These are phyloP conservation scores for Drosophila bocqueti DNA, from an alignment of 1,140 invertebrate species.

Conservation along the genomic window DNA sequence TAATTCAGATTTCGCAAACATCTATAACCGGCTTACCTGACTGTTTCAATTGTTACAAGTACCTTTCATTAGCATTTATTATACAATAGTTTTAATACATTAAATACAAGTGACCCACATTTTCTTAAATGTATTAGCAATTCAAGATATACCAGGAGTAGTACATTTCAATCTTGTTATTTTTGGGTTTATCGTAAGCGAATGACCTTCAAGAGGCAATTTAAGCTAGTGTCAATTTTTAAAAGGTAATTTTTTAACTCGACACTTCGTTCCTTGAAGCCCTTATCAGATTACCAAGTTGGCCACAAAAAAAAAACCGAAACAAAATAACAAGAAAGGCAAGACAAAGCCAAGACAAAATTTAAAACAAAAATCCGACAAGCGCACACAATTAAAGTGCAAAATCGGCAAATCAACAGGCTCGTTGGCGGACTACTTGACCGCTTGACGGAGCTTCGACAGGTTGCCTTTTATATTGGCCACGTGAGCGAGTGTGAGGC, in stretches of 20 bases:
- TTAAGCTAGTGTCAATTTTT: neutral
- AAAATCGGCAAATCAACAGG: conserved; percentile 59
- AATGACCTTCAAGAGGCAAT: conserved; percentile 1
- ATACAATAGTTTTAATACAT: neutral
- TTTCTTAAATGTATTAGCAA: neutral
- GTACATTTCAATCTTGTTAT: neutral
- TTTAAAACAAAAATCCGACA: conserved; percentile 48
- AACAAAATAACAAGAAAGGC: conserved; percentile 25
- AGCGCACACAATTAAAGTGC: conserved; percentile 55
- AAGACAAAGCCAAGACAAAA: conserved; percentile 16
- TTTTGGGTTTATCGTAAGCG: neutral
- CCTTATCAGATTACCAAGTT: conserved; percentile 33
- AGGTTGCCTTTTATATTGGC: conserved; percentile 28
- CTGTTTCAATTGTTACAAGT: too few relatives aligned
- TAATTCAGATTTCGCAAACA: neutral
- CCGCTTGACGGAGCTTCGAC: conserved; percentile 27
- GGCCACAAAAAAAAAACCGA: neutral
- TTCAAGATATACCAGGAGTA: neutral
- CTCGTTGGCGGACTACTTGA: conserved; percentile 30
- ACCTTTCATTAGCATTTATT: neutral
- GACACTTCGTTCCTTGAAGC: conserved; percentile 10
- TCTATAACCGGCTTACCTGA: neutral
- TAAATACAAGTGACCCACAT: neutral
- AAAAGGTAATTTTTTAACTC: conserved; percentile 3
- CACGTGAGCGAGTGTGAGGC: conserved; percentile 44